A percentile compares a stretch with the other conserved stretches of the same genome.
phyloP scores from a whole-genome alignment of 2,113 vertebrate genomes.

The Anhinga rufa region DNA sequence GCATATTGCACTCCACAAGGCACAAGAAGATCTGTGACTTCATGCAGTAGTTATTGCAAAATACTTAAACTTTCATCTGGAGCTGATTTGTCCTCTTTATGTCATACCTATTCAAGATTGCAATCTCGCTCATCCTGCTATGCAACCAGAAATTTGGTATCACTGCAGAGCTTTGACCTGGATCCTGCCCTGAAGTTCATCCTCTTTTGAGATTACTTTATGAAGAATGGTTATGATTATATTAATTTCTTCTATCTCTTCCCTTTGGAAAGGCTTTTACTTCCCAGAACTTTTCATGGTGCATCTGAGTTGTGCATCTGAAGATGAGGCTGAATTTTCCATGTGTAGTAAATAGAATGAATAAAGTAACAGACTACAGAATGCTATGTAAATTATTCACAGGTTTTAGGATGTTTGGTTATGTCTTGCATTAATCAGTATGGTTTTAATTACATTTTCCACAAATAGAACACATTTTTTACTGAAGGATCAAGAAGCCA shows the following conservation, averaged over 20 bases:
- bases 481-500: conserved; percentile 2
- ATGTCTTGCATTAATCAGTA: conserved; percentile 27
- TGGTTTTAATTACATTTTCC: conserved; percentile 39
- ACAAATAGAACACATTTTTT: conserved; percentile 18
- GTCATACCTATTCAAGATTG: fast-evolving
- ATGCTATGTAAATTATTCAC: not conserved
- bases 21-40: not conserved
- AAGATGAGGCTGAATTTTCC: not conserved
- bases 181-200: not conserved
- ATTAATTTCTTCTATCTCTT: not conserved
- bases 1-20: not conserved
- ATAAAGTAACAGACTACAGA: not conserved
- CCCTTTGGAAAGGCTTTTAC: not conserved
- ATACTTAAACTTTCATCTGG: not conserved
- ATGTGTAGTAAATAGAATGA: not conserved
- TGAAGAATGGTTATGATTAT: not conserved
- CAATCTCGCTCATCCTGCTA: not conserved
- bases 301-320: not conserved
- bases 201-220: not conserved
- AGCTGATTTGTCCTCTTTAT: not conserved
- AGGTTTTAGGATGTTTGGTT: conserved; percentile 35
- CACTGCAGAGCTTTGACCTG: not conserved
- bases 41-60: not conserved
- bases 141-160: not conserved
- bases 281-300: not conserved